Conservation (phyloP, 2,113 vertebrate species). For the Corythaeola cristata region DNA sequence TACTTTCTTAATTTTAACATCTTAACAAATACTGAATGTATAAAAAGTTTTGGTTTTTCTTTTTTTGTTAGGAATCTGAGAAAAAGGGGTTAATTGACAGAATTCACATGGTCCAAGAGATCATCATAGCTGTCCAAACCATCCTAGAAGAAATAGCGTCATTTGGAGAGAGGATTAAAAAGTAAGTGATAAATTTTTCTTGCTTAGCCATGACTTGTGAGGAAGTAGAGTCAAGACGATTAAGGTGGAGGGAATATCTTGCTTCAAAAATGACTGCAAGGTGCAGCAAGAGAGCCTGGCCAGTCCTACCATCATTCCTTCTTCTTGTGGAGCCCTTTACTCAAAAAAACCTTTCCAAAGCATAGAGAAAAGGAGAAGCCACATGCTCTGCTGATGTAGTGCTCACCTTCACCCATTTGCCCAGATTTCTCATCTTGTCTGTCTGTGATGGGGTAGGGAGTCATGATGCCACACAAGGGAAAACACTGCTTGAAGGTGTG, state of each 20-base stretch:
- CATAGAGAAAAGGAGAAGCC: not conserved
- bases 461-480: not conserved
- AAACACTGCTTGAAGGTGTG: not conserved
- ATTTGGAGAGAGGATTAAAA: conserved; percentile 93
- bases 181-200: conserved; percentile 78
- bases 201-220: not conserved
- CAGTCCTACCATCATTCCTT: not conserved
- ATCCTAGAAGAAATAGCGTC: conserved; percentile 89
- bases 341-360: not conserved
- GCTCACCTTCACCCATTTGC: not conserved
- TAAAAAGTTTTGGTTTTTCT: not conserved
- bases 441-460: not conserved
- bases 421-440: not conserved
- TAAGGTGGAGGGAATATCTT: not conserved
- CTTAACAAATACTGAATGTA: not conserved
- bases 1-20: not conserved
- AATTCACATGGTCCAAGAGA: conserved; percentile 96
- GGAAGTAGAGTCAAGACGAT: not conserved
- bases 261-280: not conserved
- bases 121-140: conserved; percentile 89
- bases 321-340: not conserved
- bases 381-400: not conserved
- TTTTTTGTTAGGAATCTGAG: conserved; percentile 83
- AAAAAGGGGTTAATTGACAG: conserved; percentile 94
- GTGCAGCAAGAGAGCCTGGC: not conserved